A percentile compares a stretch with the other conserved stretches of the same genome.
Conservation (phyloP, 1,140 invertebrate genomes). For the Pseudomyrmex gracilis region DNA sequence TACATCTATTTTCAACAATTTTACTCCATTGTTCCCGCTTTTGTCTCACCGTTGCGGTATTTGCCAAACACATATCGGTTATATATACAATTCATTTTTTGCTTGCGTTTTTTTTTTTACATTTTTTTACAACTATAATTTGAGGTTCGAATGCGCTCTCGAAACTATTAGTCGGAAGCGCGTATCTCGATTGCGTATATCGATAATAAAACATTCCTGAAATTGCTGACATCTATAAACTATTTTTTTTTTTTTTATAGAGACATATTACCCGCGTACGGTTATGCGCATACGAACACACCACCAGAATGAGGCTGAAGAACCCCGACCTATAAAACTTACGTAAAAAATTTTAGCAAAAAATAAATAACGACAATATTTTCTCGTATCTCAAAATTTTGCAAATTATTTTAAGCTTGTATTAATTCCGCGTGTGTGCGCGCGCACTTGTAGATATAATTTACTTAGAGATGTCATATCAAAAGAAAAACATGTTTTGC, state of each 20-base stretch:
- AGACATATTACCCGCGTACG: too few relatives aligned
- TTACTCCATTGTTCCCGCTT: not conserved
- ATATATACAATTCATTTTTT: conserved; percentile 23
- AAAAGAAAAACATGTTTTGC: too few relatives aligned
- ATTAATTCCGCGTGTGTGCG: too few relatives aligned
- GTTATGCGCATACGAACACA: not conserved
- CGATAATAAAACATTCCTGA: conserved; percentile 16
- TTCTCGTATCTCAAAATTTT: not conserved
- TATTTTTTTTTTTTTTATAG: too few relatives aligned
- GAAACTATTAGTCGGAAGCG: conserved; percentile 10
- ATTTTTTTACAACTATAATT: conserved; percentile 14
- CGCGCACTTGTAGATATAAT: too few relatives aligned
- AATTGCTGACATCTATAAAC: not conserved
- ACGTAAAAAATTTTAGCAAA: not conserved
- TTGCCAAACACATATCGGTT: not conserved
- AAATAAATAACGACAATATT: not conserved
- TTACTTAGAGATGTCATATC: too few relatives aligned
- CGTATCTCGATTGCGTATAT: not conserved
- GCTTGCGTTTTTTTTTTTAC: not conserved
- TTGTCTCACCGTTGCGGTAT: not conserved
- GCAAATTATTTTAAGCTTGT: not conserved
- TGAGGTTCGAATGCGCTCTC: not conserved
- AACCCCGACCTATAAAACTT: conserved; percentile 2
- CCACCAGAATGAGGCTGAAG: not conserved
- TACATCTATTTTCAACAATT: not conserved